Base-by-base conservation (phyloP, 2,888 invertebrate genomes). In the Drosophila subsilvestris region DNA sequence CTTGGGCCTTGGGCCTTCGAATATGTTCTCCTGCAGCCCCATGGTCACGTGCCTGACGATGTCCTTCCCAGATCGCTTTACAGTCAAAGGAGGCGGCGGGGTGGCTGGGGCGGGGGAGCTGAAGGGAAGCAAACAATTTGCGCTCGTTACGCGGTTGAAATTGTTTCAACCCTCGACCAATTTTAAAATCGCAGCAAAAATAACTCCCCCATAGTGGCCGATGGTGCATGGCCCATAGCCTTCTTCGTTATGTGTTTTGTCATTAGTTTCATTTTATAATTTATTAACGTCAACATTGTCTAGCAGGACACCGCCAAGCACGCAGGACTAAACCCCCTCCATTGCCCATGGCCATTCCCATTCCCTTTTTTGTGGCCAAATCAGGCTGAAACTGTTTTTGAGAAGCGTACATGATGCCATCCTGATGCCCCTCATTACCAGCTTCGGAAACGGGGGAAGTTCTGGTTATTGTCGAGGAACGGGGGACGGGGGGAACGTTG, bases 201-300 rank as follows among this genome's bases (percentile, higher is more conserved):
- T 60, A 45, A 55, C 22, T 18, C 61, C 43, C 51, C 42, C 37
- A 22, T 22, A 22, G 17, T n/a, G 45, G 14, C 10, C 25, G 9
- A 47, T 44, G 43, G 37, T 5, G 1, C 22, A 4, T 6, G 22
- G 22, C 3, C 44, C 54, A 42, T 48, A 14, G 20, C 20, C 54
- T 22, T 14, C 17, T 56, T 65, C 51, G 58, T 80, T 69, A 54
- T 79, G 73, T 82, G 87, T 86, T 78, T 88, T 89, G 89, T 90
- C 90, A 90, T 90, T 90, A 90, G 90, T 88, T 88, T 88, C 89
- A 82, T 89, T 90, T 90, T 90, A 90, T 90, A 90, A 90, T 90
- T 90, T 90, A 90, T 90, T 90, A 90, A 80, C 86, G 89, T 90
- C 90, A 90, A 90, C 90, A 90, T 80, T 84, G 79, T 82, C 77